phyloP scores from a whole-genome alignment of 2,113 vertebrate genomes.

The Sorex fumeus region DNA sequence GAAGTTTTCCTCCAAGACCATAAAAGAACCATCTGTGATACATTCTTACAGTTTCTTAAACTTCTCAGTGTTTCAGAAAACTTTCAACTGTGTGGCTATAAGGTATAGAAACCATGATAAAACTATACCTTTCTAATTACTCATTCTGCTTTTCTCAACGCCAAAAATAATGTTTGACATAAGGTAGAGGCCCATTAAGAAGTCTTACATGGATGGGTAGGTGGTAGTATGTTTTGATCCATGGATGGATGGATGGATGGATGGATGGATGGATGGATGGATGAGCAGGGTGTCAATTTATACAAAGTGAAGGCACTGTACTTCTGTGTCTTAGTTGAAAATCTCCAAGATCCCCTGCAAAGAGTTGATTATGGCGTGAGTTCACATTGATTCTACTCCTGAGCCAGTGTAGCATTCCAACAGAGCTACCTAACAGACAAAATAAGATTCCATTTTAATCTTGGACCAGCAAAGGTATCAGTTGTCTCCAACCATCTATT shows the following conservation, averaged over 20 bases:
- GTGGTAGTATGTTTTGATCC: too few species aligned
- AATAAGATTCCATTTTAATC: conserved; percentile 5
- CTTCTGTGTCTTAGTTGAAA: background rate
- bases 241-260: background rate
- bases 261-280: background rate
- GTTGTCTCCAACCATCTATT: conserved; percentile 46
- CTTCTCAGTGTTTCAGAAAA: conserved; percentile 44
- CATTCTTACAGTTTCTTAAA: background rate
- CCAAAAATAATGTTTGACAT: background rate
- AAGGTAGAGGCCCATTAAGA: background rate
- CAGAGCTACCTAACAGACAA: background rate
- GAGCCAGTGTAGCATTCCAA: background rate
- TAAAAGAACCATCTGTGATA: background rate
- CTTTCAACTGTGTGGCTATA: background rate
- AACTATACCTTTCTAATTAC: conserved; percentile 17
- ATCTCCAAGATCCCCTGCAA: conserved; percentile 9
- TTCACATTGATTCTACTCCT: conserved; percentile 11
- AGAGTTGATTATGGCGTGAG: background rate
- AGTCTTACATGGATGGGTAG: background rate
- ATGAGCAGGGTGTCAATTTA: background rate
- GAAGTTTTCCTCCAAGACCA: background rate
- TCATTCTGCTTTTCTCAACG: background rate
- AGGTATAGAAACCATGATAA: background rate
- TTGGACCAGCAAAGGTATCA: background rate
- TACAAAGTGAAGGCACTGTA: background rate